phyloP scores from a whole-genome alignment of 2,797 vertebrate genomes.

The Schizopygopsis pylzovi region DNA sequence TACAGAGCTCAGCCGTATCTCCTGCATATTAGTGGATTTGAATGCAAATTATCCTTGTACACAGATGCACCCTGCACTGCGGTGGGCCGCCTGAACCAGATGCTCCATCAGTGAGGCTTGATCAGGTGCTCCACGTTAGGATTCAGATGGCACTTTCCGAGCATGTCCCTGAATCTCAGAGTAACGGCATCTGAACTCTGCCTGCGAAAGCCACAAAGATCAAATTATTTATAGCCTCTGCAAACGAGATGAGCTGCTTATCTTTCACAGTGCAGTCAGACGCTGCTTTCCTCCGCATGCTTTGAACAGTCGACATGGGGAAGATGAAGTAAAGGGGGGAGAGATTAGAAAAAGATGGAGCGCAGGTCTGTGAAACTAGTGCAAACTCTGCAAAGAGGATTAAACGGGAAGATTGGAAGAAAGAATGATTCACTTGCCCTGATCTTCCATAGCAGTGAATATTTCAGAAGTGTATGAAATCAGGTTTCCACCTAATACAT shows the following conservation, averaged over 20 bases:
- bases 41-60: slow-evolving; percentile 66
- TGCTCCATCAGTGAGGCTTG: background rate
- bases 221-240: slow-evolving; percentile 75
- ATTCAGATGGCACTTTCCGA: slow-evolving; percentile 6
- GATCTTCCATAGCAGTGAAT: slow-evolving; percentile 65
- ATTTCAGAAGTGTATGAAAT: slow-evolving; percentile 33
- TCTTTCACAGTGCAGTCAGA: slow-evolving; percentile 69
- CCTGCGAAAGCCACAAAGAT: slow-evolving; percentile 72
- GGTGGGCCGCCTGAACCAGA: slow-evolving; percentile 45
- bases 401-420: slow-evolving; percentile 7
- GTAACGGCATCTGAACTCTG: slow-evolving; percentile 47
- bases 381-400: slow-evolving; percentile 44
- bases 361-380: slow-evolving; percentile 20
- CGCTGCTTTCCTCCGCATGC: slow-evolving; percentile 55
- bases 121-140: slow-evolving; percentile 12
- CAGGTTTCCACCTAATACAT: slow-evolving; percentile 9
- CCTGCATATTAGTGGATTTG: slow-evolving; percentile 67
- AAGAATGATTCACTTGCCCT: slow-evolving; percentile 46
- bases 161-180: slow-evolving; percentile 17
- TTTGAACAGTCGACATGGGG: slow-evolving; percentile 53
- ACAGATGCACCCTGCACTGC: slow-evolving; percentile 33
- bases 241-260: slow-evolving; percentile 70
- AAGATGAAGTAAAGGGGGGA: slow-evolving; percentile 7
- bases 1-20: slow-evolving; percentile 58
- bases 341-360: slow-evolving; percentile 43